Conservation (phyloP, 2,113 vertebrate genomes). For the Zosterops borbonicus region DNA sequence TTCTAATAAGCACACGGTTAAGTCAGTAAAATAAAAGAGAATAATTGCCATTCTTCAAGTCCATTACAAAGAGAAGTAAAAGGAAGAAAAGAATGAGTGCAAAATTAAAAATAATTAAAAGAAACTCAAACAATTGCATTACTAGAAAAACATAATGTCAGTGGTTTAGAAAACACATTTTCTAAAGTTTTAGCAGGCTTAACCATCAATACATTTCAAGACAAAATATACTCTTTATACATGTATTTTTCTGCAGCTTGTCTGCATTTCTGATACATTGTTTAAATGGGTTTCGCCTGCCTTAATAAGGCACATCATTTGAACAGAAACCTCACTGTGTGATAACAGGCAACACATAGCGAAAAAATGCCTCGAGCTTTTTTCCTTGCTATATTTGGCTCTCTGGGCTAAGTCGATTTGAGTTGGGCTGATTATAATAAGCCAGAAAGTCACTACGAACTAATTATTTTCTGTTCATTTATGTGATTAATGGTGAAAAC, state of each 20-base stretch:
- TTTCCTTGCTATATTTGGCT: slow-evolving; percentile 66
- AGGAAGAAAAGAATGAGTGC: not conserved
- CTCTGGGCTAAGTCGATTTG: slow-evolving; percentile 66
- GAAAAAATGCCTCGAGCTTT: slow-evolving; percentile 59
- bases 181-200: slow-evolving; percentile 32
- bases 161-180: slow-evolving; percentile 32
- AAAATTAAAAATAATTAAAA: not conserved
- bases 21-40: slow-evolving; percentile 53
- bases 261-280: slow-evolving; percentile 50
- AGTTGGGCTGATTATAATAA: slow-evolving; percentile 71
- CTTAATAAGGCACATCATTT: slow-evolving; percentile 68
- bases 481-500: slow-evolving; percentile 74
- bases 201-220: slow-evolving; percentile 40
- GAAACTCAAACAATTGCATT: not conserved
- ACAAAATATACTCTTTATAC: slow-evolving; percentile 16
- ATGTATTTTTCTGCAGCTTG: slow-evolving; percentile 39
- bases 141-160: slow-evolving; percentile 1
- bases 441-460: slow-evolving; percentile 64
- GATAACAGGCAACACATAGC: slow-evolving; percentile 51
- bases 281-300: slow-evolving; percentile 55
- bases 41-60: slow-evolving; percentile 46
- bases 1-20: slow-evolving; percentile 58
- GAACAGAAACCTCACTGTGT: slow-evolving; percentile 59
- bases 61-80: not conserved
- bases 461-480: slow-evolving; percentile 78